phyloP scores from a whole-genome alignment of 2,888 invertebrate species.

The Lasius fuliginosus region DNA sequence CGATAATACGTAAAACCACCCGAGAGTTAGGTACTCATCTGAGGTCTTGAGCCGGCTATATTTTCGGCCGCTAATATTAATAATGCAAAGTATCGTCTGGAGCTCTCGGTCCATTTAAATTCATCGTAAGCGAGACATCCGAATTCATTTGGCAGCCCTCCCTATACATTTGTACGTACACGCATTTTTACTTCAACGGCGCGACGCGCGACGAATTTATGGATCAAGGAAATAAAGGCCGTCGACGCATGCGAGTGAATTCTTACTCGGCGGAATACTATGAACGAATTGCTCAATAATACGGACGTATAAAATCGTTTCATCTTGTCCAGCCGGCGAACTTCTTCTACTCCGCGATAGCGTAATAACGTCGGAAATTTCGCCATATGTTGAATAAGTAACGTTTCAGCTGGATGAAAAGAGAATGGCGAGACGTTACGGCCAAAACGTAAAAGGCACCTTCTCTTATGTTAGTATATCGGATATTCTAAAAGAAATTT shows the following conservation, averaged over 20 bases:
- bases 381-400: not conserved
- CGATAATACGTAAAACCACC: conserved; percentile 8
- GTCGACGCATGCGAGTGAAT: not conserved
- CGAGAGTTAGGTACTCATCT: not conserved
- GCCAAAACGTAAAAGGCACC: not conserved
- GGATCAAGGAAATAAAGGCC: conserved; percentile 39
- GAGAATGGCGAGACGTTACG: not conserved
- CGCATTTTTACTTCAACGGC: conserved; percentile 54
- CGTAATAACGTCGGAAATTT: not conserved
- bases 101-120: conserved; percentile 51
- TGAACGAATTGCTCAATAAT: conserved; percentile 15
- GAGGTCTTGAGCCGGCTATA: not conserved
- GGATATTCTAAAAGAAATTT: not conserved
- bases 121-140: conserved; percentile 39
- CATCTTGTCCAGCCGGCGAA: not conserved
- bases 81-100: conserved; percentile 17
- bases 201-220: conserved; percentile 61
- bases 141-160: not conserved
- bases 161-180: conserved; percentile 39
- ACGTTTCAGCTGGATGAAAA: not conserved
- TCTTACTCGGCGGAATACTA: not conserved
- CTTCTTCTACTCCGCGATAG: not conserved
- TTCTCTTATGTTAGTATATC: not conserved
- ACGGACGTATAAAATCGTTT: not conserved
- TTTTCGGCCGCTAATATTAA: conserved; percentile 32